Percentiles rank a stretch among this genome's conserved stretches.
Conservation (phyloP, 2,888 invertebrate species). For the Tortrix viridana region DNA sequence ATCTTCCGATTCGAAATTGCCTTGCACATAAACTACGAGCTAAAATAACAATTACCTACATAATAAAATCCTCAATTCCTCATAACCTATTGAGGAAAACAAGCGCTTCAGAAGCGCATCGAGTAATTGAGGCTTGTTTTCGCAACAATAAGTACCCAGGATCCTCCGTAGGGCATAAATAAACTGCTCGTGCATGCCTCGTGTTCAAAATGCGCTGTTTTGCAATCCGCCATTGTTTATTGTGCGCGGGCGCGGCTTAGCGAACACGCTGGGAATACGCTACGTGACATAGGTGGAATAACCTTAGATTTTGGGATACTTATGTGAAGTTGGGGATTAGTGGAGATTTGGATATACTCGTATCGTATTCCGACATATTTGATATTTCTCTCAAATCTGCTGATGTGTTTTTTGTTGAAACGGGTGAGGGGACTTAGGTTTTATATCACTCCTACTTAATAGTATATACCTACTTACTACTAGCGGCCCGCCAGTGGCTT, state of each 20-base stretch:
- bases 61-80: no score
- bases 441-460: no score
- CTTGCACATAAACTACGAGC: neutral
- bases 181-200: constrained; percentile 59
- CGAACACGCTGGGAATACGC: constrained; percentile 17
- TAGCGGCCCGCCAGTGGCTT: no score
- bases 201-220: constrained; percentile 52
- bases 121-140: constrained; percentile 31
- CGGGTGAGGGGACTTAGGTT: no score
- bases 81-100: constrained; percentile 19
- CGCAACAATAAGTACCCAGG: constrained; percentile 42
- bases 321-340: no score
- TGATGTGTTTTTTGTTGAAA: no score
- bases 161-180: constrained; percentile 61
- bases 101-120: constrained; percentile 21
- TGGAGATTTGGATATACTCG: no score
- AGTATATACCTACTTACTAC: no score
- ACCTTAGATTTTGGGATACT: constrained; percentile 1
- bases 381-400: no score
- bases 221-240: constrained; percentile 68
- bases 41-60: constrained; percentile 7
- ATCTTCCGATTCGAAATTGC: no score
- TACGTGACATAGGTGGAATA: constrained; percentile 16
- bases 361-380: no score
- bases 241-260: constrained; percentile 50